Evolutionary conservation across 2,113 vertebrate genomes (phyloP), one percentile per base, ranked within the genome.

Genomic region (Pipa parva): DNA sequence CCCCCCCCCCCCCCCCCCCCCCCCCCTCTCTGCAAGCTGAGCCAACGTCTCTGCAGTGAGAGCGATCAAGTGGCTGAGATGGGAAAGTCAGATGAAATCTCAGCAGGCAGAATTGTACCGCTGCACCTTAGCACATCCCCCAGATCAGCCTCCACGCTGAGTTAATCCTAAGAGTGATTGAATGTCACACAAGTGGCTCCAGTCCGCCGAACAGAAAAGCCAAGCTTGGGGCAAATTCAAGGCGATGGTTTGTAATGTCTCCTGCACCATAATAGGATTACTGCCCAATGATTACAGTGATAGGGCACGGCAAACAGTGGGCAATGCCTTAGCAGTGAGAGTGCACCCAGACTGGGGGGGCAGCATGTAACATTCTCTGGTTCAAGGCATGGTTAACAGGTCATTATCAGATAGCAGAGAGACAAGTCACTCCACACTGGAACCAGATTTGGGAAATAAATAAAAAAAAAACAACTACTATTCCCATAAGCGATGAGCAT

Each of bases 71-170:
- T 80, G 75, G 69, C 76, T 72, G 76, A 68, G 67, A 71, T 66
- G 64, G 68, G 76, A 45, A 78, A 77, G 74, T 79, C 73, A 75
- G 77, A 77, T 78, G 69, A 77, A 56, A 80, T 76, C 77, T 79
- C 75, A 75, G 76, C 79, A 73, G 66, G 63, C 67, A 77, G 72
- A 60, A 73, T 58, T 73, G 71, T 75, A 61, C 69, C 37, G 68
- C 25, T 61, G 63, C 57, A 68, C 59, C 77, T n/a, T 54, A 65
- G 61, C 63, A 73, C 75, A 69, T 66, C 54, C 74, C 59, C 68
- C 68, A 73, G 71, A 63, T 42, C 72, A 74, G 68, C 71, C 73
- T 74, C 72, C 75, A 63, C 64, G 39, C 77, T 63, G 66, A 71
- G 69, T 76, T 81, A 77, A 83, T 81, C 76, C 76, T 75, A 63